Evolutionary conservation across 2,113 vertebrate genomes (phyloP).

Genomic region (Ailurus styani): DNA sequence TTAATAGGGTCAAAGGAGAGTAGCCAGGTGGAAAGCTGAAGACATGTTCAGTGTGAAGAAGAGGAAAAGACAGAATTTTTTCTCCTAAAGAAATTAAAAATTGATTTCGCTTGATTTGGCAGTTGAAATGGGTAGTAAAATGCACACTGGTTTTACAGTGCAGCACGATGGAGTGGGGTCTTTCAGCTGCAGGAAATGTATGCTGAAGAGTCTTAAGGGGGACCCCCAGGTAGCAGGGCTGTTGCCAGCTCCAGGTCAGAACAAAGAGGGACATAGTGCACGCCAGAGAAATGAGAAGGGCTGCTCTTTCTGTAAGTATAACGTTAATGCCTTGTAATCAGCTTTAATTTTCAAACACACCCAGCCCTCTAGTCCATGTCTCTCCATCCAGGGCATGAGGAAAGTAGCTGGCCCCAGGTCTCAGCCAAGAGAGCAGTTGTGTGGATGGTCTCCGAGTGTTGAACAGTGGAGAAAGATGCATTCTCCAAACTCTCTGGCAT

Average conservation of each 20-base stretch:
- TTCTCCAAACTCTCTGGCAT: constrained; percentile 77
- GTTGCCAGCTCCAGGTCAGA: background rate
- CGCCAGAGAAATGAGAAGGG: constrained; percentile 11
- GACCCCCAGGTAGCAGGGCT: background rate
- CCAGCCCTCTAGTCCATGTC: constrained; percentile 69
- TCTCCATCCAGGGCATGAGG: constrained; percentile 70
- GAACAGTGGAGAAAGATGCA: constrained; percentile 69
- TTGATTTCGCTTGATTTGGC: background rate
- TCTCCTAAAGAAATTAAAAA: background rate
- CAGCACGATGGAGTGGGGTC: background rate
- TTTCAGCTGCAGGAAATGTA: background rate
- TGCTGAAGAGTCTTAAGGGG: constrained; percentile 12
- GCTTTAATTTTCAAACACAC: constrained; percentile 83
- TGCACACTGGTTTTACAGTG: background rate
- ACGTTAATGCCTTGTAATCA: constrained; percentile 77
- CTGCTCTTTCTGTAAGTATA: constrained; percentile 71
- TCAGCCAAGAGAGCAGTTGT: constrained; percentile 53
- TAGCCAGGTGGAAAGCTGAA: background rate
- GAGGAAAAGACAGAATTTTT: background rate
- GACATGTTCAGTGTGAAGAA: background rate
- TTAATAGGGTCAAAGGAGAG: background rate
- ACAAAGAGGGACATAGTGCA: constrained; percentile 66
- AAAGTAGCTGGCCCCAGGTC: constrained; percentile 66
- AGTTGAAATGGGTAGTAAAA: background rate
- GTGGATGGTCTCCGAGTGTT: constrained; percentile 83